Evolutionary conservation across 2,888 invertebrate species (phyloP).

Genomic region (Cremastinae sp.): DNA sequence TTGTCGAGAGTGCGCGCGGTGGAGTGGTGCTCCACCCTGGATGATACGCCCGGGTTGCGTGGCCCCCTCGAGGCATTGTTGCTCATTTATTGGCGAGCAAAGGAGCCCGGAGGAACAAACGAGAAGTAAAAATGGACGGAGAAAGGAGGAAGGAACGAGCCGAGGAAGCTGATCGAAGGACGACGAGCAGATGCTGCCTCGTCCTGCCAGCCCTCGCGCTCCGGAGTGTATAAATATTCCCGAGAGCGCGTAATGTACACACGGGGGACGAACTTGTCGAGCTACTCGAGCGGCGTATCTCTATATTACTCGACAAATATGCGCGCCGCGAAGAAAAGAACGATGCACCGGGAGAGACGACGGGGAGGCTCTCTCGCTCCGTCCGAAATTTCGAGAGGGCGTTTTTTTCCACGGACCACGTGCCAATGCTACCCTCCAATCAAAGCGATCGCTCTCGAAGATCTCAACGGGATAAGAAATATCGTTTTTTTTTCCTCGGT

Average conservation of each 20-base stretch:
- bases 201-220: too few relatives aligned
- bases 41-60: conserved; percentile 72
- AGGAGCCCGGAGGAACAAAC: conserved; percentile 29
- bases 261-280: conserved; percentile 55
- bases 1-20: too few relatives aligned
- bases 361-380: conserved; percentile 13
- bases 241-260: conserved; percentile 27
- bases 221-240: too few relatives aligned
- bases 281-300: conserved; percentile 50
- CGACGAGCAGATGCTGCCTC: conserved; percentile 9
- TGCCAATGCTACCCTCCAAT: conserved; percentile 54
- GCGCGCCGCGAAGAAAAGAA: conserved; percentile 36
- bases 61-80: conserved; percentile 71
- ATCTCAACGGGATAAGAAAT: not conserved
- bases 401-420: conserved; percentile 56
- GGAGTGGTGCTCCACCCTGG: conserved; percentile 77
- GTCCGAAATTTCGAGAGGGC: conserved; percentile 45
- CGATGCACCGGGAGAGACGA: conserved; percentile 36
- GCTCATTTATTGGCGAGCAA: conserved; percentile 74
- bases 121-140: conserved; percentile 33
- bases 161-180: conserved; percentile 38
- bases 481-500: not conserved
- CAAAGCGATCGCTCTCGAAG: conserved; percentile 23
- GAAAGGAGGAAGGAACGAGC: conserved; percentile 43
- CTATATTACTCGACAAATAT: conserved; percentile 12